These are phyloP conservation scores for Gobio gobio DNA, from an alignment of 2,113 vertebrate genomes.

Conservation along the genomic window DNA sequence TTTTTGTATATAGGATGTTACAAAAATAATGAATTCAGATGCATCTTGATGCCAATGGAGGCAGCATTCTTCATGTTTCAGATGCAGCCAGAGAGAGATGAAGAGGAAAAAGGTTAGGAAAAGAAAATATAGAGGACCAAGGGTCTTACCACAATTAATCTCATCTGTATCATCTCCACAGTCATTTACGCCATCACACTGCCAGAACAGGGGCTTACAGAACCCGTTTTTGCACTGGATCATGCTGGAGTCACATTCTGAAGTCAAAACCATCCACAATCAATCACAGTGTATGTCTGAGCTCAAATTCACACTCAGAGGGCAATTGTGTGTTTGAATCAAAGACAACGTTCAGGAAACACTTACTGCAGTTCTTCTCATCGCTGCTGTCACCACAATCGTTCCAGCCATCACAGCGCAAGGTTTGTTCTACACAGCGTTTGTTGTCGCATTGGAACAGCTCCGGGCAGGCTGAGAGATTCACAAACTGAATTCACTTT, in stretches of 20 bases:
- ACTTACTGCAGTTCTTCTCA: slow-evolving; percentile 85
- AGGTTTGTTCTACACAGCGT: slow-evolving; percentile 74
- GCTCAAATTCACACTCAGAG: not conserved
- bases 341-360: not conserved
- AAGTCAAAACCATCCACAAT: slow-evolving; percentile 2
- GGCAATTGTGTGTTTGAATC: not conserved
- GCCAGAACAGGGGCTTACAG: slow-evolving; percentile 89
- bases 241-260: slow-evolving; percentile 70
- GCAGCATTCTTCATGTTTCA: not conserved
- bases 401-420: slow-evolving; percentile 90
- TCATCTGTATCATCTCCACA: slow-evolving; percentile 91
- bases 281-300: not conserved
- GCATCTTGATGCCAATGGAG: not conserved
- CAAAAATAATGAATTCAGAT: not conserved
- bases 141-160: slow-evolving; percentile 81
- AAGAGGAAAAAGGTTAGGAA: not conserved
- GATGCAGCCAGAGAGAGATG: not conserved
- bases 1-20: not conserved
- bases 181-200: slow-evolving; percentile 87
- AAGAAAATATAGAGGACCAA: not conserved
- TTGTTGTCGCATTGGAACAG: slow-evolving; percentile 82
- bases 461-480: slow-evolving; percentile 83
- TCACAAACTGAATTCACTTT: not conserved
- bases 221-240: slow-evolving; percentile 82
- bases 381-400: slow-evolving; percentile 91